Evolutionary conservation across 1,140 invertebrate genomes (phyloP).

Genomic region (Heliconius hewitsoni): DNA sequence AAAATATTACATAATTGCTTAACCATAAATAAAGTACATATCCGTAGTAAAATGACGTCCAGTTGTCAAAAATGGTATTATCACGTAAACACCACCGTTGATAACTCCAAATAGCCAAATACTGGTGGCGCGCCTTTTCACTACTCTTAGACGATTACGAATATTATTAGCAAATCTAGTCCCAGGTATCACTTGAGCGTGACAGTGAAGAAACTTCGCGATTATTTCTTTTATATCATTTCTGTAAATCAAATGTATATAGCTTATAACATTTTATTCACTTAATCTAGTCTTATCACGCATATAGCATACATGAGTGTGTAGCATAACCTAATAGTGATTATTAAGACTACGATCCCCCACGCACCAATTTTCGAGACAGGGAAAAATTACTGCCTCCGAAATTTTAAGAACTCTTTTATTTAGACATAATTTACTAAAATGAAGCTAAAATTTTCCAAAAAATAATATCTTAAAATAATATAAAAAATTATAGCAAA

Average conservation of each 20-base stretch:
- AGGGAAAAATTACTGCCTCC: too few species aligned
- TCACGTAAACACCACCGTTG: slow-evolving; percentile 40
- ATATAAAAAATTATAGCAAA: neutral
- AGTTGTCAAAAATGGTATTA: slow-evolving; percentile 37
- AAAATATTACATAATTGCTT: neutral
- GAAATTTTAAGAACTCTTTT: too few species aligned
- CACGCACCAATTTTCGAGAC: too few species aligned
- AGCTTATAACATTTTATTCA: too few species aligned
- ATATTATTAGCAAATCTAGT: slow-evolving; percentile 26
- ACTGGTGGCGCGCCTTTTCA: slow-evolving; percentile 41
- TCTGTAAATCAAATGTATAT: slow-evolving; percentile 6
- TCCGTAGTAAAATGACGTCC: slow-evolving; percentile 44
- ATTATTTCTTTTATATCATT: slow-evolving; percentile 10
- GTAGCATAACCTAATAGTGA: too few species aligned
- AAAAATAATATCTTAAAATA: too few species aligned
- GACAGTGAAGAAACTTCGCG: slow-evolving; percentile 22
- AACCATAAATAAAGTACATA: slow-evolving; percentile 31
- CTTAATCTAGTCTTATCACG: too few species aligned
- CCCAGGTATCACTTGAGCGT: slow-evolving; percentile 14
- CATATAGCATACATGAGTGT: too few species aligned
- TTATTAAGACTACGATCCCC: too few species aligned
- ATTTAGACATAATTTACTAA: too few species aligned
- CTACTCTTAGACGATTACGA: slow-evolving; percentile 8
- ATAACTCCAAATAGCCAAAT: slow-evolving; percentile 41
- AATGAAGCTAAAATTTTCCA: too few species aligned